phyloP scores from a whole-genome alignment of 2,888 invertebrate species.

The Drosophila parthenogenetica region DNA sequence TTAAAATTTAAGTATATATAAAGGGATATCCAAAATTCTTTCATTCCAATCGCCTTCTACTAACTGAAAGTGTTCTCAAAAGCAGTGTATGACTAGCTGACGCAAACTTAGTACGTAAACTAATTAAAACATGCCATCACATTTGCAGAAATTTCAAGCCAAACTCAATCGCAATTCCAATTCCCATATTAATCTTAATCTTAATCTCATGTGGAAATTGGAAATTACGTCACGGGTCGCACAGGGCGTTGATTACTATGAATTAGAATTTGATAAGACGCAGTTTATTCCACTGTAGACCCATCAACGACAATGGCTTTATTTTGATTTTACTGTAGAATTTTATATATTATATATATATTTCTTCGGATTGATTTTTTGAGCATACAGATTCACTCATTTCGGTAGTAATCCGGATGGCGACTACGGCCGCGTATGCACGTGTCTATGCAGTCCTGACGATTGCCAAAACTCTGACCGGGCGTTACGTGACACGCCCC shows the following conservation, averaged over 20 bases:
- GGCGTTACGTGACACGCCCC: slow-evolving; percentile 80
- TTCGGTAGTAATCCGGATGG: slow-evolving; percentile 77
- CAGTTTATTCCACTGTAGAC: slow-evolving; percentile 36
- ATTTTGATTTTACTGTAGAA: background rate
- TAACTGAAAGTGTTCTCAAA: no score
- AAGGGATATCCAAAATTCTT: no score
- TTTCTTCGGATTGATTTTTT: slow-evolving; percentile 14
- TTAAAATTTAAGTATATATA: no score
- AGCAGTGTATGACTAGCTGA: no score
- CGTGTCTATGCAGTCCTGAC: slow-evolving; percentile 78
- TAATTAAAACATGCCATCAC: slow-evolving; percentile 46
- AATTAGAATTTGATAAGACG: slow-evolving; percentile 41
- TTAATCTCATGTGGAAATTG: slow-evolving; percentile 34
- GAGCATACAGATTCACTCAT: slow-evolving; percentile 52
- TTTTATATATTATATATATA: no score
- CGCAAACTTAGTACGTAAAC: slow-evolving; percentile 3
- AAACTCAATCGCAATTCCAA: slow-evolving; percentile 10
- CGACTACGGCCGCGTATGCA: slow-evolving; percentile 77
- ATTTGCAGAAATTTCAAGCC: background rate
- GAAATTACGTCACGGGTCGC: slow-evolving; percentile 66
- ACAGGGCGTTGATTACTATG: slow-evolving; percentile 4
- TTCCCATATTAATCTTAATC: no score
- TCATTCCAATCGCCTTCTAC: no score
- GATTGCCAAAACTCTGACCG: slow-evolving; percentile 83
- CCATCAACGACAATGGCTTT: slow-evolving; percentile 4